Base-by-base conservation (phyloP, 2,888 invertebrate species). In the Panorpa germanica region DNA sequence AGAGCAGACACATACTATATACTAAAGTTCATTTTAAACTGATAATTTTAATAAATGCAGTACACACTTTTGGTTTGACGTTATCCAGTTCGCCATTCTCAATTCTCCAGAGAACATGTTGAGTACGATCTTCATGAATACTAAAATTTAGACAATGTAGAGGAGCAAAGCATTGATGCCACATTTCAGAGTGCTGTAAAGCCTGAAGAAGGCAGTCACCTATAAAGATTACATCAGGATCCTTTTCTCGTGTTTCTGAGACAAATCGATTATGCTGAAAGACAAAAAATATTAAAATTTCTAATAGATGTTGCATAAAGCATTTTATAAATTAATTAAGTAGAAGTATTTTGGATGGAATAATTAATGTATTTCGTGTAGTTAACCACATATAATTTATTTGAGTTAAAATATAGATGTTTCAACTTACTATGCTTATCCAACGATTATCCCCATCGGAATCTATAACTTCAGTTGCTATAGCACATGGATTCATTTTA, bases 101-200 rank as follows among this genome's bases (percentile, higher is more conserved):
- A 25, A 90, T 69, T 43, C 91, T 64, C 90, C 90, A 91, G 21
- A 91, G 57, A 9, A 90, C 72, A 62, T 91, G 74, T 50, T 90
- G 78, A 20, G 82, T 81, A 48, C 73, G 69, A 55, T 91, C 90
- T 38, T 73, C 77, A 41, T 82, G 75, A 45, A 90, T 81, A 42
- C 88, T 86, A 57, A 85, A 82, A 54, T 90, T 90, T 41, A 90
- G 66, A 49, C 82, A 78, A 53, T 91, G 90, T 49, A 91, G 62
- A 2, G 88, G 90, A 33, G 80, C 85, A 64, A 88, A 88, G 59
- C 80, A 70, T 44, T 80, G 75, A 48, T 81, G 75, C 88, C 88
- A 91, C 28, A 83, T 68, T 55, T 81, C 77, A 11, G 81, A 77
- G 43, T 80, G 76, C 45, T 76, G 73, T 42, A 90, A 55, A 27